These are phyloP conservation scores for Moxostoma hubbsi DNA, from an alignment of 2,797 vertebrate species.

Conservation along the genomic window DNA sequence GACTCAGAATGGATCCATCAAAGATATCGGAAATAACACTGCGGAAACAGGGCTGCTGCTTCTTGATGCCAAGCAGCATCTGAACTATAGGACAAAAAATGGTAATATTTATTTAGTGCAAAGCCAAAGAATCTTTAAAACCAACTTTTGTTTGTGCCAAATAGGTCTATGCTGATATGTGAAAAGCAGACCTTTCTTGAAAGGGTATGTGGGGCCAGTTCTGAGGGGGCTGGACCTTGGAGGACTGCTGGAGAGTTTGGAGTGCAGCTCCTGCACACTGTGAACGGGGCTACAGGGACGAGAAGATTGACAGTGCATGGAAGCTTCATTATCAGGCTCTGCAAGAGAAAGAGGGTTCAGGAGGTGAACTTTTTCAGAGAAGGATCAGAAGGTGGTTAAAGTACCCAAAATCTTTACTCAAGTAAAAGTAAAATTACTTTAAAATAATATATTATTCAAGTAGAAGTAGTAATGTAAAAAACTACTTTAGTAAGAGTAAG, in stretches of 20 bases:
- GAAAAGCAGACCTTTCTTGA: slow-evolving; percentile 88
- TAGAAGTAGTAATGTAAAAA: too few species aligned
- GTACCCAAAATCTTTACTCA: too few species aligned
- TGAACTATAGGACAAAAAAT: slow-evolving; percentile 80
- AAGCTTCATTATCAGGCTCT: slow-evolving; percentile 96
- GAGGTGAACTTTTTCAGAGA: neutral
- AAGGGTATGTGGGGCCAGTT: slow-evolving; percentile 82
- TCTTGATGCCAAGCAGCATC: slow-evolving; percentile 80
- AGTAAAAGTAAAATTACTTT: too few species aligned
- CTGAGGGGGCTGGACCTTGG: slow-evolving; percentile 88
- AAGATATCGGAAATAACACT: slow-evolving; percentile 98
- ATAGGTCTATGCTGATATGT: neutral
- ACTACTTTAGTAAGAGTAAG: too few species aligned
- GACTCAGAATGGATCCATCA: slow-evolving; percentile 94
- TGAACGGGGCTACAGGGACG: slow-evolving; percentile 89
- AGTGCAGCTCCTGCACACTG: slow-evolving; percentile 82
- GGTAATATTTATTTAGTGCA: neutral
- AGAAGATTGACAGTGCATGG: slow-evolving; percentile 83
- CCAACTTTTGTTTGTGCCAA: neutral
- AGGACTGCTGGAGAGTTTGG: slow-evolving; percentile 89
- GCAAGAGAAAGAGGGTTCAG: slow-evolving; percentile 26
- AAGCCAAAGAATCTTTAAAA: neutral
- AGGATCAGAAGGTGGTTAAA: too few species aligned
- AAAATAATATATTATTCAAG: too few species aligned
- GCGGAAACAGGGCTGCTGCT: slow-evolving; percentile 90